These are phyloP conservation scores for Procambarus clarkii DNA, from an alignment of 1,140 invertebrate species.

Conservation along the genomic window DNA sequence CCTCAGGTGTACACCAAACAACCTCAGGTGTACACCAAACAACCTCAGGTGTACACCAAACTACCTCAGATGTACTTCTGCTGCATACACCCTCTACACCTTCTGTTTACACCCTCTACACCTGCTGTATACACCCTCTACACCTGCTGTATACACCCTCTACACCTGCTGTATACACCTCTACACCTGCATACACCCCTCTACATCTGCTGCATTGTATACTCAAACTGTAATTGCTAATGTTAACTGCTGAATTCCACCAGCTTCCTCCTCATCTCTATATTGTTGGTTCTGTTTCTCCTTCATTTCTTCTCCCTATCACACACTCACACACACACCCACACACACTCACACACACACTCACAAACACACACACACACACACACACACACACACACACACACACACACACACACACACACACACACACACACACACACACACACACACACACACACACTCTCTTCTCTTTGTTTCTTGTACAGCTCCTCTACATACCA, in stretches of 20 bases:
- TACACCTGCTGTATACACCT: neutral
- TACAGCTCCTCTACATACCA: conserved; percentile 3
- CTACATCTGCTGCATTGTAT: neutral
- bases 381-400: conserved; percentile 18
- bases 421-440: too few species aligned
- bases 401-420: conserved; percentile 5
- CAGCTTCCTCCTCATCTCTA: too few species aligned
- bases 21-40: neutral
- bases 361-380: neutral
- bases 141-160: too few species aligned
- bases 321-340: neutral
- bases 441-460: conserved; percentile 4
- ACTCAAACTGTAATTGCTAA: too few species aligned
- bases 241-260: too few species aligned
- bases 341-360: neutral
- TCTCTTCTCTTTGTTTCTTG: neutral
- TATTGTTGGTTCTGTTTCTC: neutral
- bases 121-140: too few species aligned
- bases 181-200: neutral
- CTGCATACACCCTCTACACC: too few species aligned
- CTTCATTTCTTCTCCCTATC: conserved; percentile 10
- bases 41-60: neutral
- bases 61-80: too few species aligned
- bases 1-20: neutral
- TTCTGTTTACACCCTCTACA: too few species aligned